Base-by-base conservation (phyloP, 2,797 vertebrate genomes). In the Fundulus diaphanus region DNA sequence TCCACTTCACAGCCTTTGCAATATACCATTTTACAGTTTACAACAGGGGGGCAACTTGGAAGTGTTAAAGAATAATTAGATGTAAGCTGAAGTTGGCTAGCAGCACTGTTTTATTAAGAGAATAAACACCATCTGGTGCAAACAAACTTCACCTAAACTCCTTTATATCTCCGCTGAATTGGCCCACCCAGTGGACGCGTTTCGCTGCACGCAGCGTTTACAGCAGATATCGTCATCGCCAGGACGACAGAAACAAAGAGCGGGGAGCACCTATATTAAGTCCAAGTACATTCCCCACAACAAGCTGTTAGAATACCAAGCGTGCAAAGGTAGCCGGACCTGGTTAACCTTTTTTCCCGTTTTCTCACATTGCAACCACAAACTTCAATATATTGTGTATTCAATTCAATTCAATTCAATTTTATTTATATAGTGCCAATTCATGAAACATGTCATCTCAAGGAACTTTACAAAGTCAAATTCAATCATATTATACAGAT, bases 281-380 rank as follows among this genome's bases (percentile, higher is more conserved):
- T 71, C 31, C 18, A 52, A 85, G 89, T 84, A 80, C 79, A 85
- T 83, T 76, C 75, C 79, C 81, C 49, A 49, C 74, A 73, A 72
- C 63, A 44, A 78, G 79, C 82, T 59, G 68, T 81, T 74, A 78
- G 71, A 77, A 57, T 69, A 31, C 70, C 72, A 1, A 78, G 74
- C 78, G 49, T 29, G 48, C 63, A 77, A 49, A 29, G 42, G 46
- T 48, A 48, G 13, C 16, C 46, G 16, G 13, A 48, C 46, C 46
- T 48, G 9, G 46, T 1, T 42, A 42, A 42, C 40, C 40, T 42
- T n/a, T n/a, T n/a, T 42, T 42, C 40, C 40, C 7, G 11, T 42
- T 42, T 42, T 42, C 40, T 42, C 40, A 42, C 40, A 42, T 42
- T 42, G 11, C 40, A 59, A 59, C 57, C 22, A 33, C 16, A 33